Percentiles rank a stretch among this genome's conserved stretches.
Conservation (phyloP, 2,888 invertebrate genomes). For the Cetonia aurata region DNA sequence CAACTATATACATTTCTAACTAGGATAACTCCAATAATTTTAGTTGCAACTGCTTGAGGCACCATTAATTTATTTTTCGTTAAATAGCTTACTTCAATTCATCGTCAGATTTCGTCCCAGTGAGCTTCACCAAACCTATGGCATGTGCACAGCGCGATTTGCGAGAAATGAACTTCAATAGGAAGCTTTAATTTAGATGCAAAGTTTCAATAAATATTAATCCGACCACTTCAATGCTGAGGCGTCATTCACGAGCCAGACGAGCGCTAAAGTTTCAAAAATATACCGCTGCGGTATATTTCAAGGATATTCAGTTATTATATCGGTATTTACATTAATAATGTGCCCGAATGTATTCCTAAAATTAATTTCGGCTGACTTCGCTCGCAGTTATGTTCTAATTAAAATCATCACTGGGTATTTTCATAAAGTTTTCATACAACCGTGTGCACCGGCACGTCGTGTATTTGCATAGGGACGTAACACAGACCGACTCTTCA, state of each 20-base stretch:
- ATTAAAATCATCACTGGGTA: constrained; percentile 16
- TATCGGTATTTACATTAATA: constrained; percentile 25
- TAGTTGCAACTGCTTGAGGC: too few relatives aligned
- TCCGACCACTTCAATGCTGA: not conserved
- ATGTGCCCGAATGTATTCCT: constrained; percentile 17
- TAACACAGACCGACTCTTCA: not conserved
- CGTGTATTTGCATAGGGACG: not conserved
- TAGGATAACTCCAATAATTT: too few relatives aligned
- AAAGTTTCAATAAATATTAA: constrained; percentile 26
- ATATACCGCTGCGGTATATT: not conserved
- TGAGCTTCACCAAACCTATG: too few relatives aligned
- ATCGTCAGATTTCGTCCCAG: too few relatives aligned
- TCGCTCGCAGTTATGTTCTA: constrained; percentile 7
- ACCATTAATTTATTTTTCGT: too few relatives aligned
- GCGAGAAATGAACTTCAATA: not conserved
- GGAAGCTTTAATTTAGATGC: constrained; percentile 16
- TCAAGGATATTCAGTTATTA: constrained; percentile 14
- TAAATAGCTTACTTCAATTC: too few relatives aligned
- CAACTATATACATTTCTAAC: too few relatives aligned
- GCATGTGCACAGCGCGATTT: too few relatives aligned
- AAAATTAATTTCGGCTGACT: constrained; percentile 18
- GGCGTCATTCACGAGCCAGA: not conserved
- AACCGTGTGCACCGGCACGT: not conserved
- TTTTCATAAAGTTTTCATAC: constrained; percentile 22
- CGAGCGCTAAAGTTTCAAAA: constrained; percentile 2